These are phyloP conservation scores for Melanotaenia trifasciata DNA, from an alignment of 2,797 vertebrate species.

Conservation along the genomic window DNA sequence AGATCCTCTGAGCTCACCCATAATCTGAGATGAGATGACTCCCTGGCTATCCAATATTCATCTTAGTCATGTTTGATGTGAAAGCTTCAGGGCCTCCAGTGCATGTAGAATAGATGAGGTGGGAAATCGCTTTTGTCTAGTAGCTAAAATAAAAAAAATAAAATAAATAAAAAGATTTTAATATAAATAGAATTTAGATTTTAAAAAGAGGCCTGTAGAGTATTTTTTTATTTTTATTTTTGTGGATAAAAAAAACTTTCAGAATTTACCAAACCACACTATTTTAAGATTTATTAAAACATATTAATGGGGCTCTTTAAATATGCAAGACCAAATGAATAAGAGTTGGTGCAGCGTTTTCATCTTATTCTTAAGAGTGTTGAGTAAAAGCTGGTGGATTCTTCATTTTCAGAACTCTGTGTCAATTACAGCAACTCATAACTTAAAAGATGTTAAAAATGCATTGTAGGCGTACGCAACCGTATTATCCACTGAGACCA, in stretches of 20 bases:
- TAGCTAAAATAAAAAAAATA: neutral
- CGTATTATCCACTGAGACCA: neutral
- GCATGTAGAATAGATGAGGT: neutral
- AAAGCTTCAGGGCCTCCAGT: neutral
- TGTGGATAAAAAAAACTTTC: neutral
- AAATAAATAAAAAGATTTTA: neutral
- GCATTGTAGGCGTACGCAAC: neutral
- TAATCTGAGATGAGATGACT: slow-evolving; percentile 7
- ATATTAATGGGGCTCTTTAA: slow-evolving; percentile 3
- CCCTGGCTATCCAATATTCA: neutral
- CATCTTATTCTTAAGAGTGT: neutral
- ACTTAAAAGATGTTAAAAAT: neutral
- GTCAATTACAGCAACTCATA: neutral
- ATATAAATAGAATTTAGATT: neutral
- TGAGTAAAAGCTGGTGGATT: neutral
- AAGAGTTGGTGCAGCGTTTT: neutral
- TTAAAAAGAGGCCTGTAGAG: neutral
- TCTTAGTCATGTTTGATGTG: slow-evolving; percentile 1
- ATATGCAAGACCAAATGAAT: neutral
- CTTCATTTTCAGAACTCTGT: neutral
- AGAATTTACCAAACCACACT: neutral
- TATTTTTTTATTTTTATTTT: neutral
- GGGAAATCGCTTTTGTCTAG: neutral
- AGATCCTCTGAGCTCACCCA: slow-evolving; percentile 10
- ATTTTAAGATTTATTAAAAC: slow-evolving; percentile 13